These are phyloP conservation scores for Ophion costatus DNA, from an alignment of 2,888 invertebrate genomes.

Conservation along the genomic window DNA sequence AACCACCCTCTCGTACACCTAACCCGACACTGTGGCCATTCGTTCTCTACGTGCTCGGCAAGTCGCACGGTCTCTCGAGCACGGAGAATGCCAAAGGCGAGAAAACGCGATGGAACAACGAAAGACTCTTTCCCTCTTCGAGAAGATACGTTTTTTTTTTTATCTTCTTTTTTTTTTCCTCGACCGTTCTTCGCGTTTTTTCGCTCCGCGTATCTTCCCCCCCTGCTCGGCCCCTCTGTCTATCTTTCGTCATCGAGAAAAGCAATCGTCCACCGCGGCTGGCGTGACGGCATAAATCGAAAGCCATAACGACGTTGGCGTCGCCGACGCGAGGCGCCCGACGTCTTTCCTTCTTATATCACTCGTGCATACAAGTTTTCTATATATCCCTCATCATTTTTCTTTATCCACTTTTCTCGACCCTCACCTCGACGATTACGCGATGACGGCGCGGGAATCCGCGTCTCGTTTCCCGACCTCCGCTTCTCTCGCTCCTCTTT, in stretches of 20 bases:
- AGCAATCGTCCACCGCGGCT: conserved; percentile 75
- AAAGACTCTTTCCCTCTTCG: conserved; percentile 12
- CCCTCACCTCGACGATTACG: not conserved
- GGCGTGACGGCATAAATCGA: conserved; percentile 79
- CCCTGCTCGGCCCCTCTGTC: conserved; percentile 35
- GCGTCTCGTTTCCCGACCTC: not conserved
- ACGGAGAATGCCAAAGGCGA: conserved; percentile 8
- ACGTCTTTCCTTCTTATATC: conserved; percentile 65
- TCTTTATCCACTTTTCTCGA: not conserved
- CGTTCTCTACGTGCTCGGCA: conserved; percentile 11
- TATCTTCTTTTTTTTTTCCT: conserved; percentile 2
- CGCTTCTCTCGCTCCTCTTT: conserved; percentile 38
- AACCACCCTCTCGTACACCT: conserved; percentile 29
- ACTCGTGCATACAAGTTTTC: conserved; percentile 31
- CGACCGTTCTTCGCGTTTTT: conserved; percentile 32
- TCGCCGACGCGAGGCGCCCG: conserved; percentile 74
- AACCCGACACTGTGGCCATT: conserved; percentile 40
- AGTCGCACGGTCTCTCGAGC: conserved; percentile 24
- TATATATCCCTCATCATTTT: conserved; percentile 4
- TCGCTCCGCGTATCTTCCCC: conserved; percentile 29
- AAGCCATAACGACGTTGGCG: conserved; percentile 73
- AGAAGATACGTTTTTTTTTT: conserved; percentile 32
- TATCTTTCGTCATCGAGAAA: conserved; percentile 69
- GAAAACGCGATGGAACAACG: conserved; percentile 25
- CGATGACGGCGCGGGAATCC: not conserved